phyloP scores from a whole-genome alignment of 2,113 vertebrate genomes.

The Muscicapa adusta region DNA sequence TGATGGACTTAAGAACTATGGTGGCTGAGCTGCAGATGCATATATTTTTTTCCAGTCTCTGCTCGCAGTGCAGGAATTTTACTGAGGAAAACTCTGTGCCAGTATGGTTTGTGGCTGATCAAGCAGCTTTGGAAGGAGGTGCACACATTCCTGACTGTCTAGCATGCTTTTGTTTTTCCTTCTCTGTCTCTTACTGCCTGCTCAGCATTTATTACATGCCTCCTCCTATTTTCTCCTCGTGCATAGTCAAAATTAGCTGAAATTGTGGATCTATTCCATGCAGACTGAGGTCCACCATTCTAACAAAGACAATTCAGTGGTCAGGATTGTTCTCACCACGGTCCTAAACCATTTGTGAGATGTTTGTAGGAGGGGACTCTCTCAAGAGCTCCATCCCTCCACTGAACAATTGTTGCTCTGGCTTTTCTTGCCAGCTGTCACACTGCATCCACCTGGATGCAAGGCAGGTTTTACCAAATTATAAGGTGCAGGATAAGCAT shows the following conservation, averaged over 20 bases:
- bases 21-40: not conserved
- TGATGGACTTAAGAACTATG: not conserved
- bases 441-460: not conserved
- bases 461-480: not conserved
- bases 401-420: not conserved
- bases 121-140: not conserved
- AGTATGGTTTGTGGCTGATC: not conserved
- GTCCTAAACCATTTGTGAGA: not conserved
- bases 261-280: not conserved
- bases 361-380: not conserved
- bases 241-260: not conserved
- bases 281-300: not conserved
- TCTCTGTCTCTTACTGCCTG: not conserved
- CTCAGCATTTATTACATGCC: not conserved
- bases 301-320: not conserved
- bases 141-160: not conserved
- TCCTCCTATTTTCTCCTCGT: not conserved
- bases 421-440: not conserved
- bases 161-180: not conserved
- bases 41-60: not conserved
- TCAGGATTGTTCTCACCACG: not conserved
- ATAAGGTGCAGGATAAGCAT: not conserved
- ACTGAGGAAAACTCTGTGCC: not conserved
- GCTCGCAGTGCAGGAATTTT: not conserved
- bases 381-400: not conserved